These are phyloP conservation scores for Pelmatolapia mariae DNA, from an alignment of 2,113 vertebrate genomes.

Conservation along the genomic window DNA sequence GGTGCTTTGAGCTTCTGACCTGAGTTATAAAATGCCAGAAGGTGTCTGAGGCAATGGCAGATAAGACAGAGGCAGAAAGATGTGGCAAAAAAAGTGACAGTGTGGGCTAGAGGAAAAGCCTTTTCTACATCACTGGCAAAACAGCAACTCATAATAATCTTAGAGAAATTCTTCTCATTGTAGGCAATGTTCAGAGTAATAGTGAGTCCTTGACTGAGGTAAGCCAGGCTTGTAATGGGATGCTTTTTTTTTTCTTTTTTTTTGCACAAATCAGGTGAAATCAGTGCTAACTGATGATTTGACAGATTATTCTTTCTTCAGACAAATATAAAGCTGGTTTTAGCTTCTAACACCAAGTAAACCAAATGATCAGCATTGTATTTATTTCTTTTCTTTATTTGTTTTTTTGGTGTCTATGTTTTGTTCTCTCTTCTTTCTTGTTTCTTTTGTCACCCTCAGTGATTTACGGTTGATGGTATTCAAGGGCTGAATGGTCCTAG, in stretches of 20 bases:
- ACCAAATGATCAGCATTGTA: neutral
- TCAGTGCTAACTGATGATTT: neutral
- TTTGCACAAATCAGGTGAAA: neutral
- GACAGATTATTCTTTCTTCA: neutral
- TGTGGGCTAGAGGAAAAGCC: neutral
- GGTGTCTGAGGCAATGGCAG: neutral
- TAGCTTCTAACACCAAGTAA: neutral
- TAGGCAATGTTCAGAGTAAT: neutral
- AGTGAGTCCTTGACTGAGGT: neutral
- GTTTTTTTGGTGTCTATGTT: neutral
- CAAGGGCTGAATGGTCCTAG: constrained; percentile 4
- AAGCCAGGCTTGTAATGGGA: neutral
- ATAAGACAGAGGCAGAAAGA: neutral
- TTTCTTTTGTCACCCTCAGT: neutral
- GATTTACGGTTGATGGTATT: constrained; percentile 13
- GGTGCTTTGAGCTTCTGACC: constrained; percentile 31
- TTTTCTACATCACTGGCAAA: neutral
- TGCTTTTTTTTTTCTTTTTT: neutral
- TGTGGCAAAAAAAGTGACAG: neutral
- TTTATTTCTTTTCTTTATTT: neutral
- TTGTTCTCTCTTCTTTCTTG: neutral
- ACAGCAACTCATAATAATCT: neutral
- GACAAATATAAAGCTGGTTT: neutral
- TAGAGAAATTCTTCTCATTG: neutral
- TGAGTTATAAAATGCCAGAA: constrained; percentile 3